Evolutionary conservation across 2,888 invertebrate genomes (phyloP).

Genomic region (Harmothoe impar): DNA sequence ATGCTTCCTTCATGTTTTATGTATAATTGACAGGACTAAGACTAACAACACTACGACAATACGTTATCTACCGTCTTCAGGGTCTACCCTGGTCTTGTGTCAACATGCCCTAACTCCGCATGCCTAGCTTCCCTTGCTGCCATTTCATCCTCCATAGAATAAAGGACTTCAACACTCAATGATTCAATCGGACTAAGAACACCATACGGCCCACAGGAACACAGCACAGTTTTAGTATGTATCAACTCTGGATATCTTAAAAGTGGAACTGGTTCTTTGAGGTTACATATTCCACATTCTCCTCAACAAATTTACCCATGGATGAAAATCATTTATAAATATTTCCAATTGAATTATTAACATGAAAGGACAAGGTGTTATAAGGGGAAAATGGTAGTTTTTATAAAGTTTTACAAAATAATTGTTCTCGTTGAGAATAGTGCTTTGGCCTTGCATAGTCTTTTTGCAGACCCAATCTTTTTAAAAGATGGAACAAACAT

Average conservation of each 20-base stretch:
- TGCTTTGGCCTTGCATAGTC: slow-evolving; percentile 47
- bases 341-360: neutral
- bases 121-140: slow-evolving; percentile 60
- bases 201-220: neutral
- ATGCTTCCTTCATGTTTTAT: slow-evolving; percentile 54
- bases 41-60: slow-evolving; percentile 52
- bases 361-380: neutral
- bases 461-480: slow-evolving; percentile 35
- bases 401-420: neutral
- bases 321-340: neutral
- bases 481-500: slow-evolving; percentile 20
- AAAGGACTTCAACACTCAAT: slow-evolving; percentile 37
- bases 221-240: neutral
- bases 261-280: no score
- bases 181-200: neutral
- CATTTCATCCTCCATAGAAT: slow-evolving; percentile 20
- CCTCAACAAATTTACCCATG: neutral
- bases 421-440: neutral
- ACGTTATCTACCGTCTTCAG: neutral
- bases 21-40: slow-evolving; percentile 9
- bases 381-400: neutral
- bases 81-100: neutral
- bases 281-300: neutral
- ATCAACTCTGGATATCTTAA: no score
- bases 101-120: neutral